Base-by-base conservation (phyloP, 2,797 vertebrate species). In the Danio jaintianensis region DNA sequence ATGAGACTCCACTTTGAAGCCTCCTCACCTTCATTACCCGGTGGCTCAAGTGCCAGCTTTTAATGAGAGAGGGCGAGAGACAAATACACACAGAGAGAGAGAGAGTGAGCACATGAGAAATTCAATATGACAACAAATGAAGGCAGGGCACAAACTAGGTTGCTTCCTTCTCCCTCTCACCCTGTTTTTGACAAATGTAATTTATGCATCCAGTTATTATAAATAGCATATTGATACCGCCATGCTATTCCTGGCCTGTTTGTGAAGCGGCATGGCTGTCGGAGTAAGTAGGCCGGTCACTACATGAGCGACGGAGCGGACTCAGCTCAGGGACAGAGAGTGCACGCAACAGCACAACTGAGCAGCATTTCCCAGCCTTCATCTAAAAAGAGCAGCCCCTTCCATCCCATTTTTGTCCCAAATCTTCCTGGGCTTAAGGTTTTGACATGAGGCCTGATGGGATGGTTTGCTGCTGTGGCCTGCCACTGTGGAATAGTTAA, bases 141-240 rank as follows among this genome's bases (percentile, higher is more conserved):
- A 72, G 50, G 22, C 68, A 22, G 47, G 68, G 63, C 79, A 66
- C 86, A 87, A 92, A 90, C 89, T 91, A 88, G 86, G 90, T 89
- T 92, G 87, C 87, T 9, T 85, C 84, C 61, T 72, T 84, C 82
- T 61, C 61, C 81, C 71, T 85, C 83, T 77, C 45, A 83, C 87
- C 84, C 80, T 84, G 71, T 77, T 89, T 92, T 91, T 88, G 87
- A 90, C 89, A 91, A 91, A 91, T 92, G 88, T 91, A 92, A 93
- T 93, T 91, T 92, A 94, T 93, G 89, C 92, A 90, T 89, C 88
- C 84, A 78, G 87, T 75, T 91, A 89, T 92, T 94, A 91, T 92
- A 92, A 92, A 92, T 92, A 93, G 90, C 88, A 91, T 91, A 91
- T 92, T 90, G 90, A 91, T 92, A 91, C 86, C 36, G 73, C 80